Evolutionary conservation across 2,888 invertebrate species (phyloP).

Genomic region (Melipona bicolor): DNA sequence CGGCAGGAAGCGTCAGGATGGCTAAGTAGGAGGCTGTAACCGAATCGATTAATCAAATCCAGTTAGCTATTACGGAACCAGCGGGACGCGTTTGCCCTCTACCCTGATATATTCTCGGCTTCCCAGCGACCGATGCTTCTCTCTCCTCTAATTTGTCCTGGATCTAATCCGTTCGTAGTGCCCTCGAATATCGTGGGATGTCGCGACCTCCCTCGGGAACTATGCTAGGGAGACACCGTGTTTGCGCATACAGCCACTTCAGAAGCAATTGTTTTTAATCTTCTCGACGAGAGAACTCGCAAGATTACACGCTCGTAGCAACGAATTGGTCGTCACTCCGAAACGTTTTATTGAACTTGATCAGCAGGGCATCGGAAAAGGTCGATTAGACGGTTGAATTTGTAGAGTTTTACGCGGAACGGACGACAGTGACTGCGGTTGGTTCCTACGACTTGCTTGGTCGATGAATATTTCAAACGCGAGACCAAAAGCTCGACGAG

Average conservation of each 20-base stretch:
- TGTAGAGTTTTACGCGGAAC: not conserved
- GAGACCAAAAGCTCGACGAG: not conserved
- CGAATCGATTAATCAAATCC: conserved; percentile 76
- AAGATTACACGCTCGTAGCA: conserved; percentile 34
- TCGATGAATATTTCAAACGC: not conserved
- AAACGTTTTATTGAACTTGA: conserved; percentile 30
- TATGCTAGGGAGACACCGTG: conserved; percentile 34
- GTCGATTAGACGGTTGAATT: not conserved
- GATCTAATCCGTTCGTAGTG: conserved; percentile 65
- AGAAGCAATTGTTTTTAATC: conserved; percentile 62
- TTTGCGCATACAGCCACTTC: conserved; percentile 51
- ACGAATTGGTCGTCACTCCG: not conserved
- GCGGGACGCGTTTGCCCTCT: conserved; percentile 48
- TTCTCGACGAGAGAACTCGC: conserved; percentile 42
- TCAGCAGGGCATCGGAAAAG: conserved; percentile 7
- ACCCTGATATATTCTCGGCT: conserved; percentile 28
- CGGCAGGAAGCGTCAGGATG: conserved; percentile 51
- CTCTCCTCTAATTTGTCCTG: conserved; percentile 65
- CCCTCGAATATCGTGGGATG: conserved; percentile 58
- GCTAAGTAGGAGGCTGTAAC: conserved; percentile 63
- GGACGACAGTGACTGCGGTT: not conserved
- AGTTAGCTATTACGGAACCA: conserved; percentile 68
- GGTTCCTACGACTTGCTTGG: not conserved
- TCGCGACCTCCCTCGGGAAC: conserved; percentile 46
- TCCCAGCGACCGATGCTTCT: conserved; percentile 1